Evolutionary conservation across 2,113 vertebrate species (phyloP).

Genomic region (Gambusia affinis): DNA sequence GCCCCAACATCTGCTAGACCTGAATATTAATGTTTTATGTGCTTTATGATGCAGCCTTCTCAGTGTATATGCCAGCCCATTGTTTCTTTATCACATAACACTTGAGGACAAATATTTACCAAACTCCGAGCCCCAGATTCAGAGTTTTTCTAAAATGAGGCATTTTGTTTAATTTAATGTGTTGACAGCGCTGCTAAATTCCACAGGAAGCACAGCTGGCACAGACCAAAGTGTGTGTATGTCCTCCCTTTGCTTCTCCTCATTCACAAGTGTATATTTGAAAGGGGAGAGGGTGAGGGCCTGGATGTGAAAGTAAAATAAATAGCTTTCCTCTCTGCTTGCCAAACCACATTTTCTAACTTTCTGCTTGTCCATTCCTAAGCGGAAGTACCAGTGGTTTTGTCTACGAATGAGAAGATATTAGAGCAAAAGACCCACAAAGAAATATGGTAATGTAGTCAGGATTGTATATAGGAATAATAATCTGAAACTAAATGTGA

Average conservation of each 20-base stretch:
- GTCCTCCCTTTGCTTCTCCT: conserved; percentile 27
- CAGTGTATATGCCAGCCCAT: too few species aligned
- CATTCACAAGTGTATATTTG: conserved; percentile 41
- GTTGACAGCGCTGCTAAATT: conserved; percentile 46
- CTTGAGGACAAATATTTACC: conserved; percentile 39
- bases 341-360: conserved; percentile 31
- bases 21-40: neutral
- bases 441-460: conserved; percentile 12
- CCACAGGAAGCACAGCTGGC: conserved; percentile 34
- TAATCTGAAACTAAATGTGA: conserved; percentile 7
- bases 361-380: conserved; percentile 28
- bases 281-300: conserved; percentile 12
- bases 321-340: conserved; percentile 49
- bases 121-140: conserved; percentile 9
- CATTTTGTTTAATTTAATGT: conserved; percentile 57
- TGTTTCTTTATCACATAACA: conserved; percentile 3
- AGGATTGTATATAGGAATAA: conserved; percentile 11
- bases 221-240: conserved; percentile 7
- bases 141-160: conserved; percentile 23
- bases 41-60: too few species aligned
- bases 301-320: conserved; percentile 43
- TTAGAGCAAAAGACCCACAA: conserved; percentile 20
- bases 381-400: conserved; percentile 36
- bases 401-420: conserved; percentile 58
- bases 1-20: neutral